A percentile compares a stretch with the other conserved stretches of the same genome.
Conservation (phyloP, 2,888 invertebrate species). For the Dolomedes plantarius region DNA sequence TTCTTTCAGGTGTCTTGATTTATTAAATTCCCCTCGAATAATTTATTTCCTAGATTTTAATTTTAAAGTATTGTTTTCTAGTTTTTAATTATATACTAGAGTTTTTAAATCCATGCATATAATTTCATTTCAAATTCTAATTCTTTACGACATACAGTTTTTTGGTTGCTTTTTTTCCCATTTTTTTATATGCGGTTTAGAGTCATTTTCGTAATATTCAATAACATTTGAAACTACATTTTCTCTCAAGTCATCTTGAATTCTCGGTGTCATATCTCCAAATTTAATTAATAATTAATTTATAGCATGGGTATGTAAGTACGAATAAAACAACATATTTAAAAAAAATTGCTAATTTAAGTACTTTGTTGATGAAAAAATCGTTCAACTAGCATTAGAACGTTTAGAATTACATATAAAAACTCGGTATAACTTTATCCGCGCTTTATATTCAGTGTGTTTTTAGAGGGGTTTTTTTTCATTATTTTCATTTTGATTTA, state of each 20-base stretch:
- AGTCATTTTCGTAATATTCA: neutral
- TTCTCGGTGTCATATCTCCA: neutral
- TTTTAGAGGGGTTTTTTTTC: neutral
- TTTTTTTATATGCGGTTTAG: neutral
- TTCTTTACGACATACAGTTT: neutral
- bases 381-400: neutral
- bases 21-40: too few species aligned
- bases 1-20: too few species aligned
- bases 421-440: neutral
- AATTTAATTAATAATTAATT: slow-evolving; percentile 2
- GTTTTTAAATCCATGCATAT: neutral
- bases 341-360: neutral
- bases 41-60: too few species aligned
- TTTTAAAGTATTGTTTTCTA: neutral
- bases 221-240: neutral
- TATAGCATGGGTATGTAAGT: neutral
- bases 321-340: neutral
- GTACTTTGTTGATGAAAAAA: slow-evolving; percentile 1
- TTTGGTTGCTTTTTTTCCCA: neutral
- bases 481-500: neutral
- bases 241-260: neutral
- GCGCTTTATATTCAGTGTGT: neutral
- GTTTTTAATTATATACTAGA: neutral
- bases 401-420: neutral
- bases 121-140: neutral